Evolutionary conservation across 2,888 invertebrate genomes (phyloP), one percentile per base, ranked within the genome.

Genomic region (Lymantria dispar): DNA sequence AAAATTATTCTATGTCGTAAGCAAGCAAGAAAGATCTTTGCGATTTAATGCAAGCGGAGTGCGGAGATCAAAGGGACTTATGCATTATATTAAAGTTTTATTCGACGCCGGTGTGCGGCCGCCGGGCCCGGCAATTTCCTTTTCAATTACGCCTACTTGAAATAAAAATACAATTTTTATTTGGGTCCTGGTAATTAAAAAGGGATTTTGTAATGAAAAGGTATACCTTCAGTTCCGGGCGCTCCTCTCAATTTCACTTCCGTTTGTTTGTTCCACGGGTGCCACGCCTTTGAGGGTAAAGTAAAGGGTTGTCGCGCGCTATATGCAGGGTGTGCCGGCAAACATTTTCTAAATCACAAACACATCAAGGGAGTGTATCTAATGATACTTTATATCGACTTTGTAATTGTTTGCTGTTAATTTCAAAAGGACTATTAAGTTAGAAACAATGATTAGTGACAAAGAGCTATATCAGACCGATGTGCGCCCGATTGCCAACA

Each of bases 141-240:
- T 87, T 91, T 89, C 88, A 89, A 91, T 90, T 90, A 89, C 87
- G 85, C 78, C 87, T 86, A 85, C 90, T 91, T 89, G 89, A 83
- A 87, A 87, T 87, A 87, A 89, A 85, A 90, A 90, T 85, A 88
- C 87, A 87, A 87, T 88, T 90, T 89, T 91, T 88, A 85, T 89
- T 88, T 84, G 80, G 85, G 79, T 81, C 83, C 78, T 83, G 85
- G 90, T 89, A 91, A 91, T 91, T 91, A 91, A 91, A 91, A 90
- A 87, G 89, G 90, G 90, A 89, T 90, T 87, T 83, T 84, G 87
- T 89, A 89, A 89, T 90, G 87, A 88, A 90, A 91, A 90, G 89
- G 89, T 91, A 90, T 87, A 87, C 87, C 82, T 85, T 68, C 81
- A 80, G 87, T 89, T 87, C 86, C 87, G 87, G 87, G 78, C 81